These are phyloP conservation scores for Morpho deidamia DNA, from an alignment of 2,888 invertebrate species.

Conservation along the genomic window DNA sequence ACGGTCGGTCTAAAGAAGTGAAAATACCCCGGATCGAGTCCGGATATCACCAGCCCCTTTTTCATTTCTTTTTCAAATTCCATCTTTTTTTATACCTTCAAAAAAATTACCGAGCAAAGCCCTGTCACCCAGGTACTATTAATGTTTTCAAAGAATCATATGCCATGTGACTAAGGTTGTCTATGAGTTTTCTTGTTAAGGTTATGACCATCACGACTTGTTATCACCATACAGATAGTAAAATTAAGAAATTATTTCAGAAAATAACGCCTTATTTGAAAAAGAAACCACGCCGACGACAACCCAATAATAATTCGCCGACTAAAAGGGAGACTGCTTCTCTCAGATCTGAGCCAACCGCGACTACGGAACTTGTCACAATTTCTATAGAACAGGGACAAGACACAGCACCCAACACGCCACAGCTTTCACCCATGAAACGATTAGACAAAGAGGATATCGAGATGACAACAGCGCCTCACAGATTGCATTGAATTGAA, in stretches of 20 bases:
- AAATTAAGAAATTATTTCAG: slow-evolving; percentile 33
- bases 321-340: slow-evolving; percentile 49
- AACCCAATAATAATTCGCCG: slow-evolving; percentile 41
- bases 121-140: too few relatives aligned
- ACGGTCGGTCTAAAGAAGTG: too few relatives aligned
- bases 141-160: too few relatives aligned
- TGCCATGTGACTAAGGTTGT: too few relatives aligned
- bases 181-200: too few relatives aligned
- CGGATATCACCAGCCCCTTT: too few relatives aligned
- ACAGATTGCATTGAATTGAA: slow-evolving; percentile 24
- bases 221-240: too few relatives aligned
- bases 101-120: too few relatives aligned
- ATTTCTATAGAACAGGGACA: slow-evolving; percentile 52
- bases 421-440: slow-evolving; percentile 43
- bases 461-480: slow-evolving; percentile 46
- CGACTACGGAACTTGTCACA: slow-evolving; percentile 59
- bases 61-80: too few relatives aligned
- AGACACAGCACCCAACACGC: slow-evolving; percentile 50
- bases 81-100: too few relatives aligned
- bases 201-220: too few relatives aligned
- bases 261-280: slow-evolving; percentile 54
- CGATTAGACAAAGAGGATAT: slow-evolving; percentile 33
- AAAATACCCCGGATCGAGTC: too few relatives aligned
- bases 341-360: slow-evolving; percentile 55
- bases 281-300: slow-evolving; percentile 39